Conservation (phyloP, 2,113 vertebrate genomes). For the Bostrychus sinensis region DNA sequence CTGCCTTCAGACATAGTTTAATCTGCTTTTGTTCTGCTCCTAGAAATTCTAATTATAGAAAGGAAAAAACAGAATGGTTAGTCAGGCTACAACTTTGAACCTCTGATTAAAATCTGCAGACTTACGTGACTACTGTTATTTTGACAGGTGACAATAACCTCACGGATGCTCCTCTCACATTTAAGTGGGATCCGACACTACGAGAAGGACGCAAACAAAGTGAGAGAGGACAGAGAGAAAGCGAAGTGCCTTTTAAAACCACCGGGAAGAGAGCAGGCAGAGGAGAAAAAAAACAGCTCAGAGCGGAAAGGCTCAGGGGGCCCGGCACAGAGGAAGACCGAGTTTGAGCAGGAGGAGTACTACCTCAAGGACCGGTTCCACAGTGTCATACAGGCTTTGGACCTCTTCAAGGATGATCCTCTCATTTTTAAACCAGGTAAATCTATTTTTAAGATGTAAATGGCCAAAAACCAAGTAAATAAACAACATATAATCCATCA, state of each 20-base stretch:
- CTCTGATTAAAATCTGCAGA: no score
- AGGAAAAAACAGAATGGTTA: background rate
- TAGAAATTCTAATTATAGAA: no score
- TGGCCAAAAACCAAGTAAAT: no score
- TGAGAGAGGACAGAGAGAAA: slow-evolving; percentile 86
- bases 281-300: slow-evolving; percentile 69
- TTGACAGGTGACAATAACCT: slow-evolving; percentile 88
- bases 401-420: slow-evolving; percentile 95
- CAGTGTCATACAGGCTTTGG: slow-evolving; percentile 86
- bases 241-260: slow-evolving; percentile 80
- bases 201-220: slow-evolving; percentile 91
- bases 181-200: slow-evolving; percentile 97
- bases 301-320: slow-evolving; percentile 64
- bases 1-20: no score
- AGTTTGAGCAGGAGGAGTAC: slow-evolving; percentile 92
- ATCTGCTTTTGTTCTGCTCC: no score
- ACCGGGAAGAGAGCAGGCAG: slow-evolving; percentile 62
- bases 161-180: slow-evolving; percentile 91
- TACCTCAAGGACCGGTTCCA: slow-evolving; percentile 94
- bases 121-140: background rate
- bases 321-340: slow-evolving; percentile 80
- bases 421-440: slow-evolving; percentile 96
- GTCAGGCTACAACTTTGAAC: background rate
- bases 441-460: no score
- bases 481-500: no score